A percentile compares a stretch with the other conserved stretches of the same genome.
Evolutionary conservation across 2,113 vertebrate genomes (phyloP).

Genomic region (Lampris incognitus): DNA sequence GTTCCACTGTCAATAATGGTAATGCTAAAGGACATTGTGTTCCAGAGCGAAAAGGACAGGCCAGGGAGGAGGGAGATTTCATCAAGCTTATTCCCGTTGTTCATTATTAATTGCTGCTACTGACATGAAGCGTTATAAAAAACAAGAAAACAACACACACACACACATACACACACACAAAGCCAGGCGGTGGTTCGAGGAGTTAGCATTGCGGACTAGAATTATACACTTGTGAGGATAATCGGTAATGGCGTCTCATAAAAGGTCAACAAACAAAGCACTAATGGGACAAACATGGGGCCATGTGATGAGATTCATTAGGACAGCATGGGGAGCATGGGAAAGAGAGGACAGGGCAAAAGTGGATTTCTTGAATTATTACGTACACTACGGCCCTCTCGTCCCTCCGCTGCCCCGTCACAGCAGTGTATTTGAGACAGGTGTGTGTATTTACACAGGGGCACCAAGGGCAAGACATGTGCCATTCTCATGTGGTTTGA

Average conservation of each 20-base stretch:
- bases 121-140: constrained; percentile 65
- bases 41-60: constrained; percentile 50
- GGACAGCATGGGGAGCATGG: constrained; percentile 53
- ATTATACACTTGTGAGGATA: constrained; percentile 68
- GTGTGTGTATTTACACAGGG: constrained; percentile 67
- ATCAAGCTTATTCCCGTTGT: constrained; percentile 55
- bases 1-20: constrained; percentile 74
- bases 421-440: constrained; percentile 74
- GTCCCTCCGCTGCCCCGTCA: constrained; percentile 49
- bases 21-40: constrained; percentile 70
- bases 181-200: constrained; percentile 22
- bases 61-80: constrained; percentile 51
- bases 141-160: constrained; percentile 6
- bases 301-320: constrained; percentile 69
- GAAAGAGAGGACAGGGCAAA: constrained; percentile 2
- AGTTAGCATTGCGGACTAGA: constrained; percentile 47
- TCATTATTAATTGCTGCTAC: constrained; percentile 69
- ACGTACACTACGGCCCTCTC: too few relatives aligned
- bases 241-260: constrained; percentile 67
- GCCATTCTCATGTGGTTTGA: constrained; percentile 63
- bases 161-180: constrained; percentile 40
- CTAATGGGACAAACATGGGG: constrained; percentile 52
- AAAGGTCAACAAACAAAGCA: constrained; percentile 78
- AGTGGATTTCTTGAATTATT: constrained; percentile 39
- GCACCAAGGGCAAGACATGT: constrained; percentile 52